A percentile compares a stretch with the other conserved stretches of the same genome.
phyloP scores from a whole-genome alignment of 2,888 invertebrate species.

The Rhagium mordax region DNA sequence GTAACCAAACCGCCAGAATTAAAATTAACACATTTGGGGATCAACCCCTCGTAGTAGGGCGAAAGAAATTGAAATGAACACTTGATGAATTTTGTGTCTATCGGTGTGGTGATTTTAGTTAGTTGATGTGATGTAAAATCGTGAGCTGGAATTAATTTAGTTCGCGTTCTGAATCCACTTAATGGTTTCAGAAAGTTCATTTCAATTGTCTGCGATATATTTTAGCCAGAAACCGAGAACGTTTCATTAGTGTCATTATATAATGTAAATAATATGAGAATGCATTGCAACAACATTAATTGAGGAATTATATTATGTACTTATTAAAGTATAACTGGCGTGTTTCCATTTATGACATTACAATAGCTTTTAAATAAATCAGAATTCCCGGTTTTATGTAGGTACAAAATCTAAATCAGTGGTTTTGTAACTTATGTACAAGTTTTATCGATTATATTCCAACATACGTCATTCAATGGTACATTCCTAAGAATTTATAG shows the following conservation, averaged over 20 bases:
- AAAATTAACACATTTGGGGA: conserved; percentile 36
- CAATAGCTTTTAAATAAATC: too few relatives aligned
- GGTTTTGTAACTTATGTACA: too few relatives aligned
- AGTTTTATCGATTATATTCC: too few relatives aligned
- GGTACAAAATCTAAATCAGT: too few relatives aligned
- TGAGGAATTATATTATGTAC: neutral
- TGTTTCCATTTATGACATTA: too few relatives aligned
- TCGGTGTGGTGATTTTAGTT: conserved; percentile 9
- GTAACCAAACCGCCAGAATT: neutral
- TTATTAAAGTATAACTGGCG: too few relatives aligned
- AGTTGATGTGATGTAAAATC: conserved; percentile 23
- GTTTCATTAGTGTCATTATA: neutral
- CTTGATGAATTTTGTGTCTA: conserved; percentile 33
- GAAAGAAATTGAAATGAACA: conserved; percentile 36
- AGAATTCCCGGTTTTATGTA: too few relatives aligned
- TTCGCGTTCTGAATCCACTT: conserved; percentile 21
- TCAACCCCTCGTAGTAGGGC: conserved; percentile 15
- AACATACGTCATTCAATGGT: too few relatives aligned
- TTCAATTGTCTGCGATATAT: neutral
- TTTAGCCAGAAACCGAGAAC: neutral
- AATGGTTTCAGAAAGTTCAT: neutral
- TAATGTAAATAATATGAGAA: neutral
- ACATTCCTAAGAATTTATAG: too few relatives aligned
- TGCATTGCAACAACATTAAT: neutral
- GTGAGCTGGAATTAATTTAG: conserved; percentile 23